Conservation (phyloP, 2,888 invertebrate species). For the Torymus aiolomorphi region DNA sequence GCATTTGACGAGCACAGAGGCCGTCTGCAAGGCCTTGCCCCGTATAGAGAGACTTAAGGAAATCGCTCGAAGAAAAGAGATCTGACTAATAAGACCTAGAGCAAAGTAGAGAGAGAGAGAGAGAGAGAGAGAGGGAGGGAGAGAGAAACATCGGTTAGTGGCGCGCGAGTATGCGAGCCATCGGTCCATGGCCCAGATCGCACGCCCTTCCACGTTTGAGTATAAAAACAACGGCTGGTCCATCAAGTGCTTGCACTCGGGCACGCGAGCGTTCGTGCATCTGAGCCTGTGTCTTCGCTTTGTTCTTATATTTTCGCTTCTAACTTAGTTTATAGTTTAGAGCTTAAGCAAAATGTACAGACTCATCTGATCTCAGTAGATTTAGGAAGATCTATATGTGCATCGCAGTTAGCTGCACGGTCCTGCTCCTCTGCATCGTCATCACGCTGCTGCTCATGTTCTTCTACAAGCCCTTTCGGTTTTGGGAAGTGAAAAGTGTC, state of each 20-base stretch:
- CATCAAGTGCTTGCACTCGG: conserved; percentile 66
- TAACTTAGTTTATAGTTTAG: no score
- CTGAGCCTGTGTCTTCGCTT: background rate
- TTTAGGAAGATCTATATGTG: conserved; percentile 42
- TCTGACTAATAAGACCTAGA: conserved; percentile 50
- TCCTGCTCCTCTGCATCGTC: conserved; percentile 36
- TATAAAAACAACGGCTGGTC: conserved; percentile 68
- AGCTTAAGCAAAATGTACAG: background rate
- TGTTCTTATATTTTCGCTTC: no score
- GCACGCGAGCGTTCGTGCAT: conserved; percentile 15
- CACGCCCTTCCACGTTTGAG: conserved; percentile 68
- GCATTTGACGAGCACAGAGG: conserved; percentile 8
- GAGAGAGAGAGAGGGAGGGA: no score
- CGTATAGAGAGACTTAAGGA: conserved; percentile 60
- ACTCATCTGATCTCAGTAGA: conserved; percentile 25
- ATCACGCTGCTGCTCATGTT: conserved; percentile 36
- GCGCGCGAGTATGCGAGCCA: conserved; percentile 45
- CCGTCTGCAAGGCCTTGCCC: conserved; percentile 63
- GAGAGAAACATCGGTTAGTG: background rate
- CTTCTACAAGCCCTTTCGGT: conserved; percentile 62
- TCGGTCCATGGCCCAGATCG: conserved; percentile 74
- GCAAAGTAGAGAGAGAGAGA: background rate
- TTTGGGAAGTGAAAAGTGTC: conserved; percentile 62
- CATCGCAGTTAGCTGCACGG: conserved; percentile 40
- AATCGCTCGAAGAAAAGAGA: conserved; percentile 62